Conservation (phyloP, 1,140 invertebrate genomes). For the Drosophila ohnishii region DNA sequence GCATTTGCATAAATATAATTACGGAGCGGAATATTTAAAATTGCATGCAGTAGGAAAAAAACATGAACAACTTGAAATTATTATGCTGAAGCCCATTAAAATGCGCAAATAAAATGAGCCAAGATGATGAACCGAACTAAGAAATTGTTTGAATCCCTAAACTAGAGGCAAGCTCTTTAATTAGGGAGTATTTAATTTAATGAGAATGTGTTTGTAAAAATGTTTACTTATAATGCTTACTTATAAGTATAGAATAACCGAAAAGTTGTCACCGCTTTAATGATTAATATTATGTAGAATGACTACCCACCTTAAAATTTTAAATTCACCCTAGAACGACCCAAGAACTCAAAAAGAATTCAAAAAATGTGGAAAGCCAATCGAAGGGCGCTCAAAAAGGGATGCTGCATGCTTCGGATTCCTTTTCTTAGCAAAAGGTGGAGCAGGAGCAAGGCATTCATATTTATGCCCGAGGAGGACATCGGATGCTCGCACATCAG, state of each 20-base stretch:
- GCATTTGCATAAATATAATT: slow-evolving; percentile 81
- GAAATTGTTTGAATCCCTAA: too few relatives aligned
- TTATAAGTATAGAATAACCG: too few relatives aligned
- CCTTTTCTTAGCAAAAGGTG: slow-evolving; percentile 18
- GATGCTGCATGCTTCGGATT: slow-evolving; percentile 12
- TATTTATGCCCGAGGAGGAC: slow-evolving; percentile 64
- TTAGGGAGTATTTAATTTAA: too few relatives aligned
- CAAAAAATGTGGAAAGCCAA: slow-evolving; percentile 37
- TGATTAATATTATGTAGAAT: too few relatives aligned
- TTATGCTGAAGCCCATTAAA: slow-evolving; percentile 34
- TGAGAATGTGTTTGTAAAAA: too few relatives aligned
- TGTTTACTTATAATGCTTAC: too few relatives aligned
- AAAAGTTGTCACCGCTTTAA: background rate
- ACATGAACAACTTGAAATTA: slow-evolving; percentile 61
- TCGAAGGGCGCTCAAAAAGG: slow-evolving; percentile 25
- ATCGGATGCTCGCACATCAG: slow-evolving; percentile 55
- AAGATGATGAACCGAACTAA: slow-evolving; percentile 8
- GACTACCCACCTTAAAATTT: too few relatives aligned
- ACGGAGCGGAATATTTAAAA: slow-evolving; percentile 72
- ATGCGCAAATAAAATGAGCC: slow-evolving; percentile 24
- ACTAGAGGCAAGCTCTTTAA: background rate
- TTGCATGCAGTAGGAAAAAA: slow-evolving; percentile 63
- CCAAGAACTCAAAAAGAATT: slow-evolving; percentile 32
- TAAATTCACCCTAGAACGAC: slow-evolving; percentile 9
- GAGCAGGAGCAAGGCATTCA: slow-evolving; percentile 50